Percentiles rank a stretch among this genome's conserved stretches.
These are phyloP conservation scores for Caenorhabditis elegans DNA, from an alignment of 1,140 invertebrate species.

Conservation along the genomic window DNA sequence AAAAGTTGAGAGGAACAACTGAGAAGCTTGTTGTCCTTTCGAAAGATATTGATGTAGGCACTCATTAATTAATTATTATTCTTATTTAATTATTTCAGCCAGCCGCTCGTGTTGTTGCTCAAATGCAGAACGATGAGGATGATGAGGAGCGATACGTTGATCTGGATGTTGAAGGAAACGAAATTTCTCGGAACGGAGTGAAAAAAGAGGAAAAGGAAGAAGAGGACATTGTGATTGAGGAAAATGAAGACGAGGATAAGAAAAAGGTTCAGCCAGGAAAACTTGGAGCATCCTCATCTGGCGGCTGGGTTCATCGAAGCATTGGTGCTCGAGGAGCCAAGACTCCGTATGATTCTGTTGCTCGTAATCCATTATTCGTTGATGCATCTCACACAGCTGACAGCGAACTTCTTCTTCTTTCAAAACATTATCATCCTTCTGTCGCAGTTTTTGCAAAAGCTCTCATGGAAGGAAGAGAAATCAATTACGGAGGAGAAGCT, in stretches of 20 bases:
- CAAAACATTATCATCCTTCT: slow-evolving; percentile 84
- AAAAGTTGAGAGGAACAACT: not conserved
- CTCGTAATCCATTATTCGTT: slow-evolving; percentile 80
- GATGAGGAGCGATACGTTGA: slow-evolving; percentile 67
- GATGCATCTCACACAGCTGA: slow-evolving; percentile 75
- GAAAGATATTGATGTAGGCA: slow-evolving; percentile 44
- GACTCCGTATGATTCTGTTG: slow-evolving; percentile 73
- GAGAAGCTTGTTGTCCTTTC: not conserved
- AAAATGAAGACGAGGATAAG: slow-evolving; percentile 29
- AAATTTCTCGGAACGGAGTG: slow-evolving; percentile 36
- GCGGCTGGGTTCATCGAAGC: slow-evolving; percentile 43
- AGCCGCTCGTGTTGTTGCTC: slow-evolving; percentile 12
- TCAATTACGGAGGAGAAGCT: slow-evolving; percentile 86
- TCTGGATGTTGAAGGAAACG: slow-evolving; percentile 59
- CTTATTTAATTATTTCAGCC: not conserved
- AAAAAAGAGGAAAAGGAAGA: slow-evolving; percentile 53
- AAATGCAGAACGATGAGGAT: slow-evolving; percentile 67
- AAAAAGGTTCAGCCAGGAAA: slow-evolving; percentile 22
- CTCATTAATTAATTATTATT: not conserved
- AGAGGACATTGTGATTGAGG: slow-evolving; percentile 52
- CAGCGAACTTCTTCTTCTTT: slow-evolving; percentile 76
- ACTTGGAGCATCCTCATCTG: not conserved
- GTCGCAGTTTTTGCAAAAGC: slow-evolving; percentile 82
- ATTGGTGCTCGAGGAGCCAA: slow-evolving; percentile 29
- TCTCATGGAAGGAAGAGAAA: slow-evolving; percentile 74